Evolutionary conservation across 2,797 vertebrate genomes (phyloP).

Genomic region (Aldrovandia affinis): DNA sequence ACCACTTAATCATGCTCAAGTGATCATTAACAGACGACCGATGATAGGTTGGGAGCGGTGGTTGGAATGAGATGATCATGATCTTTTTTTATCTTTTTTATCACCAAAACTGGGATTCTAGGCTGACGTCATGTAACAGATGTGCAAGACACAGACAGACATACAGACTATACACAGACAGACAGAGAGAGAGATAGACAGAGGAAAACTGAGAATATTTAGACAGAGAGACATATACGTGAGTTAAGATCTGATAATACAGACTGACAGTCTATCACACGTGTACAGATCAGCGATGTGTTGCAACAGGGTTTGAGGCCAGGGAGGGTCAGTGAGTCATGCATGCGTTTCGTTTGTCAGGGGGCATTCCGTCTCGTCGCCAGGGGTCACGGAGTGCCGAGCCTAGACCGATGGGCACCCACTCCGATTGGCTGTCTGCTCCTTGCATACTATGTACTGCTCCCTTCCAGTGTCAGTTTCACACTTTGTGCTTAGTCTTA

Average conservation of each 20-base stretch:
- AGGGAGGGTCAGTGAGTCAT: neutral
- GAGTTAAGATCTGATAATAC: neutral
- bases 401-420: neutral
- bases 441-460: neutral
- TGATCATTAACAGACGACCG: no score
- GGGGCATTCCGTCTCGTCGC: neutral
- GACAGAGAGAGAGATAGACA: no score
- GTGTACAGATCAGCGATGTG: neutral
- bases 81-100: no score
- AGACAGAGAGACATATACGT: neutral
- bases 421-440: conserved; percentile 5
- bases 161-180: no score
- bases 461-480: neutral
- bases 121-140: no score
- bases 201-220: no score
- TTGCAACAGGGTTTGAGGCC: neutral
- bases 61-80: no score
- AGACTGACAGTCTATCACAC: neutral
- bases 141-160: no score
- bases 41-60: no score
- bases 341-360: neutral
- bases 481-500: neutral
- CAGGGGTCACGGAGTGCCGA: neutral
- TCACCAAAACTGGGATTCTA: no score
- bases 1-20: no score